Evolutionary conservation across 2,888 invertebrate species (phyloP), one percentile per base, ranked within the genome.

Genomic region (Masnerella sp.): DNA sequence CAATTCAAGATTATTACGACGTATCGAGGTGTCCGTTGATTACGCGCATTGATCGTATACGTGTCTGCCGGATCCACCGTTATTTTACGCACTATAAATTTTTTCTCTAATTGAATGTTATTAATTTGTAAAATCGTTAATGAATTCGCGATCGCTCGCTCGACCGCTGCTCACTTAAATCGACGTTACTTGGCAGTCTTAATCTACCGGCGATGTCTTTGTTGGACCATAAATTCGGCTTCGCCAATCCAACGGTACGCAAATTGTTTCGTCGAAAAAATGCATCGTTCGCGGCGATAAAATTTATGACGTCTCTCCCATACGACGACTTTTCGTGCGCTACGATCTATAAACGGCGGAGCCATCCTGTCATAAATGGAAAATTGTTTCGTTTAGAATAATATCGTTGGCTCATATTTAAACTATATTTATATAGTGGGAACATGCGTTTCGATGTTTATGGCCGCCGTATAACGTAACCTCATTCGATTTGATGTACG

Each of bases 31-130:
- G 9, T 28, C 15, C 15, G 28, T 25, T 28, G 28, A 28, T 45
- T 45, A 20, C 43, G 1, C 22, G n/a, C n/a, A 36, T 36, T 36
- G 40, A 18, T 40, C 40, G 18, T 40, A 40, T 18, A 30, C n/a
- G 18, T 18, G 40, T 40, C 40, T 17, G 40, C n/a, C 18, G 5
- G 15, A 17, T 40, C 40, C 18, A 40, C 40, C 28, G 45, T 45
- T 45, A 45, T 28, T 45, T 45, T 28, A 25, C 28, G 28, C 45
- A 45, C 45, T 45, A 45, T 14, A 45, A 45, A 45, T n/a, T 45
- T 45, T 45, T 45, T 45, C 40, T 8, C 12, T 28, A 45, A 45
- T 14, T 25, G 28, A 45, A 45, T 28, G 15, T 45, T 47, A 47
- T 47, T 32, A 47, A 47, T 47, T 32, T 17, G 32, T 30, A 47